These are phyloP conservation scores for Carduelis carduelis DNA, from an alignment of 2,797 vertebrate genomes.

Conservation along the genomic window DNA sequence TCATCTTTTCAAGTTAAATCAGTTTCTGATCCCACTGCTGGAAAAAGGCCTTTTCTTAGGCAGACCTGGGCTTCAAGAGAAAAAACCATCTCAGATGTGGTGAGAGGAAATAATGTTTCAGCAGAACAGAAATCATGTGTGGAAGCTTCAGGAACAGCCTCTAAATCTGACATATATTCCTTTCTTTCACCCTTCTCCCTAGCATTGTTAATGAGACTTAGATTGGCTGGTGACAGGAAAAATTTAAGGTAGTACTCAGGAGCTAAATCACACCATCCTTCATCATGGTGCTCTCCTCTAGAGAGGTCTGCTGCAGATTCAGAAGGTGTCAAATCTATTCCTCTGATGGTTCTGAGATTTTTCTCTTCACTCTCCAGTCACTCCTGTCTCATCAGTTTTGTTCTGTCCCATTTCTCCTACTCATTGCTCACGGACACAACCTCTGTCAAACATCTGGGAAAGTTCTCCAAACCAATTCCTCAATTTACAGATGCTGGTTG, in stretches of 20 bases:
- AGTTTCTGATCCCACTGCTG: neutral
- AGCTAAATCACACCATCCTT: neutral
- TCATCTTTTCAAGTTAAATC: neutral
- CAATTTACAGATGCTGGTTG: neutral
- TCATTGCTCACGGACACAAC: neutral
- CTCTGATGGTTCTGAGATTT: neutral
- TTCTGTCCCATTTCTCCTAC: neutral
- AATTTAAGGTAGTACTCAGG: neutral
- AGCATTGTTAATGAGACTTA: neutral
- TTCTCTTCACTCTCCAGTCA: neutral
- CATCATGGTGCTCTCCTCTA: neutral
- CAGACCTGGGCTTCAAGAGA: neutral
- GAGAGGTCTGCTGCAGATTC: neutral
- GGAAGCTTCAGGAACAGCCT: neutral
- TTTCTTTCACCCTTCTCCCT: neutral
- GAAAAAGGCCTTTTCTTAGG: neutral
- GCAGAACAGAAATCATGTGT: neutral
- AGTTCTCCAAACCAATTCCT: neutral
- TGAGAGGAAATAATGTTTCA: slow-evolving; percentile 20
- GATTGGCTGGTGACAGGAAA: neutral
- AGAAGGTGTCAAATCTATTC: neutral
- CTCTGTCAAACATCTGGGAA: slow-evolving; percentile 12
- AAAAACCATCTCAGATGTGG: neutral
- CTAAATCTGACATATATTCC: neutral
- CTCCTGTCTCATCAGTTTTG: neutral